A percentile compares a stretch with the other conserved stretches of the same genome.
Evolutionary conservation across 1,140 invertebrate species (phyloP).

Genomic region (Neodiprion fabricii): DNA sequence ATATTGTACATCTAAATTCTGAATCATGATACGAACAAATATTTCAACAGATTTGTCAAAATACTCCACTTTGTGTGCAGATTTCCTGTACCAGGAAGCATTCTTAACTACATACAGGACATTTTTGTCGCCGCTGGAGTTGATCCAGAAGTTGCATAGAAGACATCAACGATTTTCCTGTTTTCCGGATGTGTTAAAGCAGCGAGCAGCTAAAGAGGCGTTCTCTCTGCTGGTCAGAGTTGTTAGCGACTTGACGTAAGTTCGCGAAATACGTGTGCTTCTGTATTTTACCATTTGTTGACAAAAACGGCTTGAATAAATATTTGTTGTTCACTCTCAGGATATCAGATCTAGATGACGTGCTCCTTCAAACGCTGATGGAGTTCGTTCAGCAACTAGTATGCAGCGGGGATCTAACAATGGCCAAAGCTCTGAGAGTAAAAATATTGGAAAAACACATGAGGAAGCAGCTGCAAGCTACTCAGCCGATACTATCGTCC

Average conservation of each 20-base stretch:
- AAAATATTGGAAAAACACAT: slow-evolving; percentile 91
- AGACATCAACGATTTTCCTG: slow-evolving; percentile 86
- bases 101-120: slow-evolving; percentile 97
- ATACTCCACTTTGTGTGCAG: slow-evolving; percentile 64
- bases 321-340: slow-evolving; percentile 59
- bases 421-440: slow-evolving; percentile 87
- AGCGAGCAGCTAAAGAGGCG: slow-evolving; percentile 83
- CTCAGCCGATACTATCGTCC: slow-evolving; percentile 57
- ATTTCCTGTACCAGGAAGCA: slow-evolving; percentile 95
- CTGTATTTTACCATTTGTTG: not conserved
- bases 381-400: slow-evolving; percentile 93
- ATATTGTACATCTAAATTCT: slow-evolving; percentile 8
- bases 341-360: slow-evolving; percentile 80
- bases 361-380: slow-evolving; percentile 79
- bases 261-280: slow-evolving; percentile 36
- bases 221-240: slow-evolving; percentile 90
- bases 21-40: slow-evolving; percentile 44
- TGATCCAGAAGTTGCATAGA: slow-evolving; percentile 87
- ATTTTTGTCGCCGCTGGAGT: slow-evolving; percentile 86
- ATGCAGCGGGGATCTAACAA: slow-evolving; percentile 81
- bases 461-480: slow-evolving; percentile 65
- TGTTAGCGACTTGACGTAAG: slow-evolving; percentile 93
- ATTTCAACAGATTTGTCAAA: slow-evolving; percentile 29
- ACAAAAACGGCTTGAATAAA: slow-evolving; percentile 15
- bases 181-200: slow-evolving; percentile 73